These are phyloP conservation scores for Zaprionus kolodkinae DNA, from an alignment of 1,140 invertebrate genomes.

Conservation along the genomic window DNA sequence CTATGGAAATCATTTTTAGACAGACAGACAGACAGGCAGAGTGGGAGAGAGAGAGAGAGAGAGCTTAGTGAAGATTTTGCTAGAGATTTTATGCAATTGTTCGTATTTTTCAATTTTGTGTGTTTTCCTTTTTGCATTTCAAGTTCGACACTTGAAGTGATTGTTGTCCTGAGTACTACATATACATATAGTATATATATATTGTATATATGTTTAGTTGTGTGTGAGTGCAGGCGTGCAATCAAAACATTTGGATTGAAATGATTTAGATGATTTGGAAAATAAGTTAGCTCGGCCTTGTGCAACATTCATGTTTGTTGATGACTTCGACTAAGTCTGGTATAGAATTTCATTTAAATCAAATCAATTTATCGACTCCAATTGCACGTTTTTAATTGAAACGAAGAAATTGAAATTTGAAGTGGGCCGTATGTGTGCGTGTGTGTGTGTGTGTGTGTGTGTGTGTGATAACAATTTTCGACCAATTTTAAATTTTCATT, in stretches of 20 bases:
- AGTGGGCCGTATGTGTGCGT: slow-evolving; percentile 26
- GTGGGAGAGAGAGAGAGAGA: neutral
- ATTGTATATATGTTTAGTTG: neutral
- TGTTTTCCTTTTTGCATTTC: slow-evolving; percentile 33
- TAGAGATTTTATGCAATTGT: slow-evolving; percentile 28
- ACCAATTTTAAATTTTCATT: slow-evolving; percentile 26
- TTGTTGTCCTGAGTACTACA: slow-evolving; percentile 9
- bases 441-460: slow-evolving; percentile 6
- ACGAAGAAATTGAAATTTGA: slow-evolving; percentile 42
- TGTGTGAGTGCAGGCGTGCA: neutral
- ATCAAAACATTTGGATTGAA: slow-evolving; percentile 18
- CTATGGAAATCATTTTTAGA: slow-evolving; percentile 30
- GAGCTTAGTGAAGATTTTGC: slow-evolving; percentile 56
- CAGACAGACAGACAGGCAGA: neutral
- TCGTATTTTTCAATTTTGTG: slow-evolving; percentile 40
- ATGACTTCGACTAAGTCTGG: neutral
- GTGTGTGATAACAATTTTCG: slow-evolving; percentile 26
- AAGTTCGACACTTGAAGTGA: slow-evolving; percentile 40
- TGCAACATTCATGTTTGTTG: neutral
- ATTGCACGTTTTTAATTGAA: slow-evolving; percentile 31
- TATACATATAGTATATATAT: neutral
- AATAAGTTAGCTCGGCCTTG: neutral
- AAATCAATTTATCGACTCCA: slow-evolving; percentile 15
- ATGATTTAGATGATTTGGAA: slow-evolving; percentile 14
- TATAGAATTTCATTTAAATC: slow-evolving; percentile 5